A percentile compares a stretch with the other conserved stretches of the same genome.
phyloP scores from a whole-genome alignment of 1,140 invertebrate genomes.

The Drosophila serrata region DNA sequence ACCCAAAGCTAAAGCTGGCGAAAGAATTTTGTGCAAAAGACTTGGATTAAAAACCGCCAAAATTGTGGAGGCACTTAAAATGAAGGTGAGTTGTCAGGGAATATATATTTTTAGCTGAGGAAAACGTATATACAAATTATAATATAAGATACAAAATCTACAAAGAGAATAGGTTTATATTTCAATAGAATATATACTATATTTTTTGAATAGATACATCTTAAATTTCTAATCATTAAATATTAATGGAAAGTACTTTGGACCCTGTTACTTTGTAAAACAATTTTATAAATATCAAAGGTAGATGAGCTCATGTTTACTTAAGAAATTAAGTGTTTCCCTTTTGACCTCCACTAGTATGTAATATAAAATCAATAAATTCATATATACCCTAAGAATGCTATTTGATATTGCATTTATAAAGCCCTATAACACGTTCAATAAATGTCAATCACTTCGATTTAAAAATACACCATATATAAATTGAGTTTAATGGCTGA shows the following conservation, averaged over 20 bases:
- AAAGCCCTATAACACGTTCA: neutral
- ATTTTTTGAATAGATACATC: neutral
- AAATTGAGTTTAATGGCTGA: neutral
- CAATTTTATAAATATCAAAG: neutral
- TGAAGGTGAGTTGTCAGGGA: conserved; percentile 68
- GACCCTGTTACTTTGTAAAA: neutral
- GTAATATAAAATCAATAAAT: neutral
- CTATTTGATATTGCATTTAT: neutral
- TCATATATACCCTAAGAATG: neutral
- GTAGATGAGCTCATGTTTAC: conserved; percentile 9
- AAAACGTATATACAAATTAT: neutral
- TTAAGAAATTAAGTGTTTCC: neutral
- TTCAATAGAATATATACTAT: too few species aligned
- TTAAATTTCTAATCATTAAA: neutral
- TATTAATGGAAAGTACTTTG: neutral
- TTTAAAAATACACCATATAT: neutral
- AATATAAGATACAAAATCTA: neutral
- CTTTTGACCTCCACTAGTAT: neutral
- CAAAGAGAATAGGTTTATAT: neutral
- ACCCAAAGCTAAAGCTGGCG: conserved; percentile 56
- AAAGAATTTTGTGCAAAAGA: conserved; percentile 67
- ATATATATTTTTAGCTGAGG: neutral
- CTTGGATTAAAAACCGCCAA: conserved; percentile 85
- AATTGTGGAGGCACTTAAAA: conserved; percentile 86
- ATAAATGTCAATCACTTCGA: conserved; percentile 1